These are phyloP conservation scores for Zaprionus kolodkinae DNA, from an alignment of 1,140 invertebrate species.

Conservation along the genomic window DNA sequence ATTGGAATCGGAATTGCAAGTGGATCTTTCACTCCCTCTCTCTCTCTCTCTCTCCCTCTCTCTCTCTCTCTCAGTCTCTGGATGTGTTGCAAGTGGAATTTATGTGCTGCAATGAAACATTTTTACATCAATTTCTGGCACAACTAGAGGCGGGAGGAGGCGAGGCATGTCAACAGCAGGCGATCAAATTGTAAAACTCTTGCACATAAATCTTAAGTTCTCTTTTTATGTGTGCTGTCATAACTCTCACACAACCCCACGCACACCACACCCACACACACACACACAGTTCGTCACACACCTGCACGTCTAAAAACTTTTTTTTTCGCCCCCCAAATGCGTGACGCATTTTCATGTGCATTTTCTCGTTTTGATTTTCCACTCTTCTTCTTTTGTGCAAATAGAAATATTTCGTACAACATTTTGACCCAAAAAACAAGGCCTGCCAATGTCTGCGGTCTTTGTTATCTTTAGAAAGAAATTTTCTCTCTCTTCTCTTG, in stretches of 20 bases:
- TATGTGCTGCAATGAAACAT: constrained; percentile 71
- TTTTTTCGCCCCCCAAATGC: constrained; percentile 61
- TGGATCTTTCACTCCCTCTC: constrained; percentile 1
- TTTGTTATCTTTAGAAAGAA: constrained; percentile 18
- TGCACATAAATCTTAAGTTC: constrained; percentile 75
- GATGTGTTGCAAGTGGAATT: constrained; percentile 49
- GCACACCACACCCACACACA: constrained; percentile 5
- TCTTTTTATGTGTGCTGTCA: constrained; percentile 56
- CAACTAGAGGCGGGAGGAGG: constrained; percentile 47
- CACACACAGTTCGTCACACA: constrained; percentile 37
- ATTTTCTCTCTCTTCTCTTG: background rate
- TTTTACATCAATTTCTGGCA: constrained; percentile 48
- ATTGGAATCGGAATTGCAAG: constrained; percentile 23
- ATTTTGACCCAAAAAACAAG: constrained; percentile 57
- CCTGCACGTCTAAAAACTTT: constrained; percentile 53
- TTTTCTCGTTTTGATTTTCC: constrained; percentile 36
- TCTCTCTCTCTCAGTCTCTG: background rate
- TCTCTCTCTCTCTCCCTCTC: background rate
- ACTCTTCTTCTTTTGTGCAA: constrained; percentile 19
- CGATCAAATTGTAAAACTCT: constrained; percentile 77
- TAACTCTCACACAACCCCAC: constrained; percentile 48
- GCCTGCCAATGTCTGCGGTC: constrained; percentile 1
- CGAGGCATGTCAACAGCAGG: constrained; percentile 68
- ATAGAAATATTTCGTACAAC: constrained; percentile 59
- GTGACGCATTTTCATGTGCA: constrained; percentile 73